Evolutionary conservation across 2,888 invertebrate genomes (phyloP).

Genomic region (Caenorhabditis panamensis): DNA sequence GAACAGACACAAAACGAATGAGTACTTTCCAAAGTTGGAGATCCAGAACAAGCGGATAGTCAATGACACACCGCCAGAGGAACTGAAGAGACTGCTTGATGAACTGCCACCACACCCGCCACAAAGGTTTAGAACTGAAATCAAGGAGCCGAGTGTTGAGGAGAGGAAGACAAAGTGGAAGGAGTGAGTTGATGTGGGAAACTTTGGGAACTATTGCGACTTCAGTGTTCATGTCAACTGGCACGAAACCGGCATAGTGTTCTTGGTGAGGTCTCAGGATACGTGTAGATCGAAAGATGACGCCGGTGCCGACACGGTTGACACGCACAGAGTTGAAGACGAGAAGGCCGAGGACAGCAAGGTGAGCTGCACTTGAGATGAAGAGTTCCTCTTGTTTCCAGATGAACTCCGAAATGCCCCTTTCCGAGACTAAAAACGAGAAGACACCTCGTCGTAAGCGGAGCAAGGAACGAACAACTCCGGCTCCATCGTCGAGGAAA

Average conservation of each 20-base stretch:
- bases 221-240: slow-evolving; percentile 41
- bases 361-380: background rate
- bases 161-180: slow-evolving; percentile 45
- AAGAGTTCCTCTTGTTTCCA: slow-evolving; percentile 17
- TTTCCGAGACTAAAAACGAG: slow-evolving; percentile 19
- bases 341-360: background rate
- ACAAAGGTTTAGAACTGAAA: slow-evolving; percentile 21
- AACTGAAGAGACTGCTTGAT: slow-evolving; percentile 33
- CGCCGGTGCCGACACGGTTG: slow-evolving; percentile 34
- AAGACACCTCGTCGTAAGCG: background rate
- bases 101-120: slow-evolving; percentile 44
- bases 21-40: slow-evolving; percentile 51
- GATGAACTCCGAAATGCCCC: slow-evolving; percentile 42
- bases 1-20: slow-evolving; percentile 42
- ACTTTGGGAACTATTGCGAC: background rate
- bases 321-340: slow-evolving; percentile 15
- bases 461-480: slow-evolving; percentile 5
- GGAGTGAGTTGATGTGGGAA: slow-evolving; percentile 4
- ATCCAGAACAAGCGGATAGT: slow-evolving; percentile 42
- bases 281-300: slow-evolving; percentile 53
- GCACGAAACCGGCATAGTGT: slow-evolving; percentile 44
- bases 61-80: slow-evolving; percentile 24
- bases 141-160: slow-evolving; percentile 34
- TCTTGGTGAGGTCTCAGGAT: slow-evolving; percentile 37
- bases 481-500: background rate